These are phyloP conservation scores for Tortrix viridana DNA, from an alignment of 2,888 invertebrate species.

Conservation along the genomic window DNA sequence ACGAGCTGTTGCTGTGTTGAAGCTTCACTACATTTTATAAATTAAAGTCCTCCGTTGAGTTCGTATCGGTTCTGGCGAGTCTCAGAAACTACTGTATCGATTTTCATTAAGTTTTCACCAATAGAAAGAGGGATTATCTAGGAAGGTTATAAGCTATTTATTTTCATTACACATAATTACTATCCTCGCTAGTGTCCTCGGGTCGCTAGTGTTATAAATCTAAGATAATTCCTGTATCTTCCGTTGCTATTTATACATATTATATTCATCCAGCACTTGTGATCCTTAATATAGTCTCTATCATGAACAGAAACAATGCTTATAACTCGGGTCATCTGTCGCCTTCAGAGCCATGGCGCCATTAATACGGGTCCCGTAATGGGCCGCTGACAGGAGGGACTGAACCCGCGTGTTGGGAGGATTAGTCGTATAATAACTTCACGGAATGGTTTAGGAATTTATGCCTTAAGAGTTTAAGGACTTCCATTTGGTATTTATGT, in stretches of 20 bases:
- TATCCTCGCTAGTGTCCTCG: no score
- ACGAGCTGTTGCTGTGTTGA: no score
- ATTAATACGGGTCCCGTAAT: slow-evolving; percentile 10
- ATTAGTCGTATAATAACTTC: neutral
- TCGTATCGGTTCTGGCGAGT: no score
- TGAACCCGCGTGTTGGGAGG: neutral
- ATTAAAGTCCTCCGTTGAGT: no score
- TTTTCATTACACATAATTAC: no score
- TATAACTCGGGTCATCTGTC: slow-evolving; percentile 1
- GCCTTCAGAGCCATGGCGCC: neutral
- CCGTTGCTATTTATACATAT: neutral
- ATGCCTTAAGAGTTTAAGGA: neutral
- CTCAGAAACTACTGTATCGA: no score
- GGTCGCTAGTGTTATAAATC: no score
- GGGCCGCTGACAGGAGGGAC: slow-evolving; percentile 1
- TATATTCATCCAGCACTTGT: neutral
- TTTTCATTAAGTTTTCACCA: no score
- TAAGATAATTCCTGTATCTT: neutral
- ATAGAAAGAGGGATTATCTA: no score
- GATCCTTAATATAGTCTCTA: neutral
- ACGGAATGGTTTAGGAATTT: neutral
- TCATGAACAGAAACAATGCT: neutral
- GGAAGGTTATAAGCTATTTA: no score
- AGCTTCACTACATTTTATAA: no score
- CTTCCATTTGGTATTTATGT: no score